Conservation (phyloP, 2,888 invertebrate genomes). For the Amblyjoppa proteus region DNA sequence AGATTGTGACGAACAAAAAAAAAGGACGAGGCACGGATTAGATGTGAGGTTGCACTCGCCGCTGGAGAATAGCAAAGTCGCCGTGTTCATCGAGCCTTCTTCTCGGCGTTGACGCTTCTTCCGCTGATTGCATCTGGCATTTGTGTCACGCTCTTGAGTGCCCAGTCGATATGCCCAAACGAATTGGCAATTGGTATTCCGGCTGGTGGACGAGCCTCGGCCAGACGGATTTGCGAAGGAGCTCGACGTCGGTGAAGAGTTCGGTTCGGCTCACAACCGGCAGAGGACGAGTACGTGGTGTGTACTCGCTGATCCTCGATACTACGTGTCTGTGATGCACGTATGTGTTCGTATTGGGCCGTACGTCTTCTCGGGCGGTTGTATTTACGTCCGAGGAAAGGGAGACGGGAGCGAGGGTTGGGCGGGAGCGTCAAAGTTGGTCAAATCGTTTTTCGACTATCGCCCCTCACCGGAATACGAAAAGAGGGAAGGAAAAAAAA, state of each 20-base stretch:
- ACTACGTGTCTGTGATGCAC: background rate
- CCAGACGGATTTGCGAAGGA: conserved; percentile 84
- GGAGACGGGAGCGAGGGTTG: conserved; percentile 57
- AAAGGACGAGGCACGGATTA: conserved; percentile 46
- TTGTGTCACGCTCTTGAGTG: conserved; percentile 85
- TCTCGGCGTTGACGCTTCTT: conserved; percentile 39
- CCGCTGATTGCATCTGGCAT: conserved; percentile 84
- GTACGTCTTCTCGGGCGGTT: conserved; percentile 37
- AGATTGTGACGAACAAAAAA: background rate
- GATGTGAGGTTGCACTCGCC: conserved; percentile 51
- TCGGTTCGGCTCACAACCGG: background rate
- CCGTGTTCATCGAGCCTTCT: conserved; percentile 31
- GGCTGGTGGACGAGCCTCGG: conserved; percentile 75
- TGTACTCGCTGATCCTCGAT: conserved; percentile 23
- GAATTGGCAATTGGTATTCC: conserved; percentile 84
- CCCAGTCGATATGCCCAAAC: conserved; percentile 84
- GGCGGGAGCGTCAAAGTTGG: conserved; percentile 79
- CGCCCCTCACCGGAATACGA: conserved; percentile 80
- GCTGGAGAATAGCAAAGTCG: conserved; percentile 8
- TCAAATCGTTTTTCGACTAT: conserved; percentile 82
- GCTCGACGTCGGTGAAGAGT: conserved; percentile 55
- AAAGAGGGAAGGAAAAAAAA: conserved; percentile 61
- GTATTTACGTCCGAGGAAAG: conserved; percentile 68
- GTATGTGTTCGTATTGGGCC: background rate
- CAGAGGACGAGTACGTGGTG: conserved; percentile 29